Evolutionary conservation across 2,113 vertebrate genomes (phyloP).

Genomic region (Castor canadensis): DNA sequence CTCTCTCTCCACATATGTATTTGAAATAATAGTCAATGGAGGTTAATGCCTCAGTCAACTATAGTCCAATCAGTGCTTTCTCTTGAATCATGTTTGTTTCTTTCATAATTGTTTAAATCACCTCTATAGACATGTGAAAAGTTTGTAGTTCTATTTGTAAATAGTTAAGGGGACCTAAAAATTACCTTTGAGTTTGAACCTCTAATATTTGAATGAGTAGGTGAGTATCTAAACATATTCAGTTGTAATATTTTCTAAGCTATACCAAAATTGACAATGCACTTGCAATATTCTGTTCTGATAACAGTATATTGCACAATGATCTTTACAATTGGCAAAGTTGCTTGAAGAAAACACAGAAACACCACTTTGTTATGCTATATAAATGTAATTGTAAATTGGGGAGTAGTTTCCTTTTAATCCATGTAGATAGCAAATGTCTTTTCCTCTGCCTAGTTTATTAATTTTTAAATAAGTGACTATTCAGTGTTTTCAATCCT

Average conservation of each 20-base stretch:
- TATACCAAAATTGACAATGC: not conserved
- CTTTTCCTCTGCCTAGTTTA: conserved; percentile 29
- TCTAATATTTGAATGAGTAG: not conserved
- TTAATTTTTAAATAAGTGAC: conserved; percentile 50
- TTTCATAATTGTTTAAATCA: not conserved
- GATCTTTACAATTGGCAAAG: conserved; percentile 7
- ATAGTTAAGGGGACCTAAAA: not conserved
- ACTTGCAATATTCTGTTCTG: conserved; percentile 10
- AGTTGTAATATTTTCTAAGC: not conserved
- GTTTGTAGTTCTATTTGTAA: not conserved
- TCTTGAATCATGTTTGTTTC: not conserved
- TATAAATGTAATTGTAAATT: not conserved
- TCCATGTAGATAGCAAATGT: not conserved
- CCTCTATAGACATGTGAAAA: not conserved
- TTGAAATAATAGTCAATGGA: not conserved
- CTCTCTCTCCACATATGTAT: not conserved
- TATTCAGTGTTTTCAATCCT: conserved; percentile 51
- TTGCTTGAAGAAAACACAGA: not conserved
- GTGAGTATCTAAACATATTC: not conserved
- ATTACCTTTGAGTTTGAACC: not conserved
- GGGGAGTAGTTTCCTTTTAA: not conserved
- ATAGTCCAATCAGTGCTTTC: not conserved
- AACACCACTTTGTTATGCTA: not conserved
- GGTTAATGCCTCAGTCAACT: not conserved
- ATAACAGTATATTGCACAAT: not conserved